These are phyloP conservation scores for Lampris incognitus DNA, from an alignment of 2,113 vertebrate genomes.

Conservation along the genomic window DNA sequence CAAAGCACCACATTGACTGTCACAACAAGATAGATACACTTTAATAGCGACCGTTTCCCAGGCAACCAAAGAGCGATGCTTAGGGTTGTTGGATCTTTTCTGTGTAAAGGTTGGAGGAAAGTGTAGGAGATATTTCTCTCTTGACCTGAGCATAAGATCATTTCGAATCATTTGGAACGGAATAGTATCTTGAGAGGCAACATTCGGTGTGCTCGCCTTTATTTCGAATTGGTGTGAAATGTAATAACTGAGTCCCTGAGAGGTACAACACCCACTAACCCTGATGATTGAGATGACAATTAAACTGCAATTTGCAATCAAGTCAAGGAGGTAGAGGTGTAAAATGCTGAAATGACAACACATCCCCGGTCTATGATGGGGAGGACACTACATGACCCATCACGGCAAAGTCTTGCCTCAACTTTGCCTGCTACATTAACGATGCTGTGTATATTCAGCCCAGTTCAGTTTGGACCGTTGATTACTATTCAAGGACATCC, in stretches of 20 bases:
- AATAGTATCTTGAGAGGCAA: neutral
- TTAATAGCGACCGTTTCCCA: conserved; percentile 66
- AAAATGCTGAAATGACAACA: neutral
- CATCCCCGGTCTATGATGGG: too few species aligned
- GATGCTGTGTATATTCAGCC: too few species aligned
- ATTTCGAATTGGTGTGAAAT: conserved; percentile 18
- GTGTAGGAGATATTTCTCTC: conserved; percentile 21
- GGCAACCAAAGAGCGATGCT: conserved; percentile 58
- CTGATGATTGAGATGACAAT: neutral
- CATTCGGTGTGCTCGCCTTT: neutral
- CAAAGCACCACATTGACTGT: conserved; percentile 67
- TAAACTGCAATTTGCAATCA: conserved; percentile 1
- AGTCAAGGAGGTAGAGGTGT: neutral
- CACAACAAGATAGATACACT: conserved; percentile 52
- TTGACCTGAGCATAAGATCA: conserved; percentile 14
- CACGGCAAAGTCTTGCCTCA: too few species aligned
- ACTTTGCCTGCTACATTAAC: too few species aligned
- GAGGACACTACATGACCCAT: too few species aligned
- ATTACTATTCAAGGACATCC: too few species aligned
- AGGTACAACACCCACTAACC: neutral
- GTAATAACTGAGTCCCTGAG: neutral
- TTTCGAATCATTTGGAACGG: conserved; percentile 22
- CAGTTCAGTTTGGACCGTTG: too few species aligned
- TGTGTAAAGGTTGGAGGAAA: conserved; percentile 30
- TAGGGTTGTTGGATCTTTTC: conserved; percentile 43